A percentile compares a stretch with the other conserved stretches of the same genome.
Evolutionary conservation across 2,888 invertebrate species (phyloP).

Genomic region (Melanchra persicariae): DNA sequence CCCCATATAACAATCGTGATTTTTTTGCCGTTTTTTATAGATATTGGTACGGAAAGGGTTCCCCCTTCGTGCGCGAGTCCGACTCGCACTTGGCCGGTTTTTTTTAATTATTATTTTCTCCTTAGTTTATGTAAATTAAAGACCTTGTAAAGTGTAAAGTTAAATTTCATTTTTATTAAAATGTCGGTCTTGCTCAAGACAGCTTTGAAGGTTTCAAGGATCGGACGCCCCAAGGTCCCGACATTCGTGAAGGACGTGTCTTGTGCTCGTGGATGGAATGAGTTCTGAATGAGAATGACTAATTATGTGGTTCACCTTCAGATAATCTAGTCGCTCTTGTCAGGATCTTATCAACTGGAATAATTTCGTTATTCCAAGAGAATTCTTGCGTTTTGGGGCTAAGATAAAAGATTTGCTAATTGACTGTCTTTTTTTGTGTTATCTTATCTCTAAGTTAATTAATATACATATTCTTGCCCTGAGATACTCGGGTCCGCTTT

Average conservation of each 20-base stretch:
- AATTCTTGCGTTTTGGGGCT: conserved; percentile 15
- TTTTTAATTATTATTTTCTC: conserved; percentile 15
- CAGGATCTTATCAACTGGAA: conserved; percentile 47
- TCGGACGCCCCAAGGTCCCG: conserved; percentile 72
- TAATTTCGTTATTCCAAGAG: conserved; percentile 44
- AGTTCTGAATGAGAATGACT: conserved; percentile 69
- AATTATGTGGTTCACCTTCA: conserved; percentile 67
- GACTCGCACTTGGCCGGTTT: too few species aligned
- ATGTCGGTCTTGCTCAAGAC: conserved; percentile 53
- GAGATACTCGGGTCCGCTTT: background rate
- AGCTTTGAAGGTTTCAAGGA: conserved; percentile 69
- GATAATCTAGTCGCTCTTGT: conserved; percentile 46
- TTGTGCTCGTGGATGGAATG: conserved; percentile 66
- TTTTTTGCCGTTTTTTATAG: too few species aligned
- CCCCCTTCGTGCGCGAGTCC: too few species aligned
- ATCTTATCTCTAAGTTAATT: conserved; percentile 12
- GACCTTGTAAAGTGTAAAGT: conserved; percentile 37
- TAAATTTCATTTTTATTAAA: conserved; percentile 55
- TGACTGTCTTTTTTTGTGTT: conserved; percentile 9
- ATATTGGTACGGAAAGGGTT: too few species aligned
- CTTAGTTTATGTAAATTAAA: conserved; percentile 6
- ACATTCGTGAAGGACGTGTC: conserved; percentile 70
- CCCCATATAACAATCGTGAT: too few species aligned
- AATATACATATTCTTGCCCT: background rate
- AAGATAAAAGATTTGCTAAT: conserved; percentile 17